phyloP scores from a whole-genome alignment of 2,888 invertebrate genomes.

The Oxyteleia sp. region DNA sequence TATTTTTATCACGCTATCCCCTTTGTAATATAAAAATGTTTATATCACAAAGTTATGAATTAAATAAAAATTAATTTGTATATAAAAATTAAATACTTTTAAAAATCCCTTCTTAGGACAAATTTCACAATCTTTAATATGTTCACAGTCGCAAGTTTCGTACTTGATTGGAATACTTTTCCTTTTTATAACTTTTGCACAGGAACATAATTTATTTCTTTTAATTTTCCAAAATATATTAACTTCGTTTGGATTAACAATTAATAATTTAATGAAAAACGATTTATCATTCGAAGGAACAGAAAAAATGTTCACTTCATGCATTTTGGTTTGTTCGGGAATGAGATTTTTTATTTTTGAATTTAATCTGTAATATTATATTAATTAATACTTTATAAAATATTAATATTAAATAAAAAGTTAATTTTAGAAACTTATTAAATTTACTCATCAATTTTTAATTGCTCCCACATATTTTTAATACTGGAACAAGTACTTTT shows the following conservation, averaged over 20 bases:
- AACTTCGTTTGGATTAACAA: conserved; percentile 82
- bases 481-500: conserved; percentile 77
- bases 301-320: conserved; percentile 82
- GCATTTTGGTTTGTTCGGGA: conserved; percentile 75
- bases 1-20: no score
- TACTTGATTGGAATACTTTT: conserved; percentile 80
- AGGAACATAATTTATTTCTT: conserved; percentile 84
- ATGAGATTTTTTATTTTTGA: conserved; percentile 77
- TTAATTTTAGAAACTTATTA: no score
- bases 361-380: conserved; percentile 81
- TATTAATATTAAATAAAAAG: no score
- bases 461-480: conserved; percentile 86
- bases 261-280: conserved; percentile 80
- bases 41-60: no score
- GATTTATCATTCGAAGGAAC: conserved; percentile 78
- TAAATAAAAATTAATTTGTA: no score
- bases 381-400: no score
- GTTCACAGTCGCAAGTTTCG: conserved; percentile 84
- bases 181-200: conserved; percentile 76
- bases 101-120: conserved; percentile 80
- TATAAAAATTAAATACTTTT: no score
- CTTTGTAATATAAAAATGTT: no score
- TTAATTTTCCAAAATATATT: conserved; percentile 80
- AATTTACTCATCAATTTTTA: conserved; percentile 86
- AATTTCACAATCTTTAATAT: conserved; percentile 82